phyloP scores from a whole-genome alignment of 2,113 vertebrate genomes.

The Phasianus colchicus region DNA sequence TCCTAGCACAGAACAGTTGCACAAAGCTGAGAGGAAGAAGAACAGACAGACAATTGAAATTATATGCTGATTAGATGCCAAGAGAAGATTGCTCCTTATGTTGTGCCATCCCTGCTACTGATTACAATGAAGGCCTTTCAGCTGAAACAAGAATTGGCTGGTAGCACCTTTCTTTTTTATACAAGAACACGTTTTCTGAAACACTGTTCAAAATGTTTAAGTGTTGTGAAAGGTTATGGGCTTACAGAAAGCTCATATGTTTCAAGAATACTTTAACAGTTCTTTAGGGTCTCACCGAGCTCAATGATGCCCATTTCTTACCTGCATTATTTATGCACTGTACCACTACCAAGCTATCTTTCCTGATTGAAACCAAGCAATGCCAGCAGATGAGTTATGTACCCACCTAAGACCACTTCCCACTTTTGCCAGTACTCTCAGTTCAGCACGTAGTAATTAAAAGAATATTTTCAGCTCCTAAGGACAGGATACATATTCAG shows the following conservation, averaged over 20 bases:
- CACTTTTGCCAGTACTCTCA: not conserved
- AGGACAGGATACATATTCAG: not conserved
- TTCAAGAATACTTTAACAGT: not conserved
- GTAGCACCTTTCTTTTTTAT: not conserved
- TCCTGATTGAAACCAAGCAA: not conserved
- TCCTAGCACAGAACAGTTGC: not conserved
- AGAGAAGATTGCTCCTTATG: constrained; percentile 20
- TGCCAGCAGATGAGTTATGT: not conserved
- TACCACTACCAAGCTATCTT: not conserved
- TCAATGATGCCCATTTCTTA: not conserved
- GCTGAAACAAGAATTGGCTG: not conserved
- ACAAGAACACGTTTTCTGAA: not conserved
- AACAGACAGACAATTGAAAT: constrained; percentile 30
- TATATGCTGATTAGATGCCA: constrained; percentile 42
- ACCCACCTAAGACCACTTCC: not conserved
- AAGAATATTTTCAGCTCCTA: not conserved
- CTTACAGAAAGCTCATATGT: not conserved
- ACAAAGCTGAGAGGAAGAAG: not conserved
- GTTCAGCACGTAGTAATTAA: not conserved
- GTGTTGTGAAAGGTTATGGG: not conserved
- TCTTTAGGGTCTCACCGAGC: not conserved
- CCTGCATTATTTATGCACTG: not conserved
- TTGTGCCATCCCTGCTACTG: not conserved
- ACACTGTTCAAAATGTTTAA: constrained; percentile 11
- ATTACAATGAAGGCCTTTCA: not conserved